Conservation (phyloP, 1,140 invertebrate species). For the Drosophila nikananu region DNA sequence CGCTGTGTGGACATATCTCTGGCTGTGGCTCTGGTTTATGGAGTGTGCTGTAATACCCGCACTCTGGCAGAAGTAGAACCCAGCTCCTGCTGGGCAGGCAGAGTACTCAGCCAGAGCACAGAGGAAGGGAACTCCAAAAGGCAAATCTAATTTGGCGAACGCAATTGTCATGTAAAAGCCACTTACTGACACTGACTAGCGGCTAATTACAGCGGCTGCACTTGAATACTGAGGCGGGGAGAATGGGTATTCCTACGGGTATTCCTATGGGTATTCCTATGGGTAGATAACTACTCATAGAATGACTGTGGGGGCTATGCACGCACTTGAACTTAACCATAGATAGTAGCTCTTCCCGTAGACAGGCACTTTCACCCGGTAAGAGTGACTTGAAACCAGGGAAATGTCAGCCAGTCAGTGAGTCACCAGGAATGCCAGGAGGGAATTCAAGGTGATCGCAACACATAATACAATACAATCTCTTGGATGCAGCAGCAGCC, state of each 20-base stretch:
- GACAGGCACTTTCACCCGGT: background rate
- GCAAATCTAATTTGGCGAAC: conserved; percentile 42
- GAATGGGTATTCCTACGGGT: too few relatives aligned
- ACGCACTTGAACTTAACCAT: conserved; percentile 51
- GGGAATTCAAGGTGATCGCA: conserved; percentile 29
- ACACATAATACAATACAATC: background rate
- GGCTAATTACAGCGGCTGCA: conserved; percentile 42
- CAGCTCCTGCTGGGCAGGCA: background rate
- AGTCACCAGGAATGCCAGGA: conserved; percentile 2
- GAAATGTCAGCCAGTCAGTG: background rate
- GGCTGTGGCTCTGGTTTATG: background rate
- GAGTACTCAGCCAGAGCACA: background rate
- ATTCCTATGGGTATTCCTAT: too few relatives aligned
- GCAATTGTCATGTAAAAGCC: conserved; percentile 50
- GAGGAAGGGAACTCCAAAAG: conserved; percentile 1
- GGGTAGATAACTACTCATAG: too few relatives aligned
- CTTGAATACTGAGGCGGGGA: conserved; percentile 19
- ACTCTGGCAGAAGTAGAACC: conserved; percentile 7
- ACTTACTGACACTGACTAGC: conserved; percentile 50
- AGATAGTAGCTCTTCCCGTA: background rate
- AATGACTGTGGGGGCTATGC: background rate
- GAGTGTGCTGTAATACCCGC: conserved; percentile 38
- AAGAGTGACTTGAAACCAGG: background rate
- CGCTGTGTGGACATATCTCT: background rate
- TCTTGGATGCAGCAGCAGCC: background rate